A percentile compares a stretch with the other conserved stretches of the same genome.
These are phyloP conservation scores for Squalus acanthias DNA, from an alignment of 2,797 vertebrate species.

Conservation along the genomic window DNA sequence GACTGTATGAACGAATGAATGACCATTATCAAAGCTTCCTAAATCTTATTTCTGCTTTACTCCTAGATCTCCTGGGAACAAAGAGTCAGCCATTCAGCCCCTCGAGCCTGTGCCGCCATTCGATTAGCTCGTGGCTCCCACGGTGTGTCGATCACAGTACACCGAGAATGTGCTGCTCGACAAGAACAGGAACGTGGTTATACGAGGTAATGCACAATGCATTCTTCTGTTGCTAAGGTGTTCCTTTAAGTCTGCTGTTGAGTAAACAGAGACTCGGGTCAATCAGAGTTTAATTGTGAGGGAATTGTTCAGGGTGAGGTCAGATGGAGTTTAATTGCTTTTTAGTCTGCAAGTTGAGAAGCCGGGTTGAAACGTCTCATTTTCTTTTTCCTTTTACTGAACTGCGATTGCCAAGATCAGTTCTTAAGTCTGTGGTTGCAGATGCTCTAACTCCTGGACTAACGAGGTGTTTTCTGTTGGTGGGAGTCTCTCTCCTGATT, in stretches of 20 bases:
- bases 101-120: not conserved
- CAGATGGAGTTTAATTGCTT: not conserved
- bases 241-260: not conserved
- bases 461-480: not conserved
- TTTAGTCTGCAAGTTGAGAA: not conserved
- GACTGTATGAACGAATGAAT: not conserved
- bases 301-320: not conserved
- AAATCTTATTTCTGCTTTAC: not conserved
- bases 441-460: not conserved
- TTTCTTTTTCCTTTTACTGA: not conserved
- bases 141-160: no score
- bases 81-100: not conserved
- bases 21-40: not conserved
- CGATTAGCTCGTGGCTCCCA: no score
- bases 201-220: not conserved
- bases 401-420: not conserved
- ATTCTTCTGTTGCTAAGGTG: not conserved
- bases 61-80: not conserved
- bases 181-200: not conserved
- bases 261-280: not conserved
- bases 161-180: no score
- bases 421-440: not conserved
- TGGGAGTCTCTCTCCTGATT: not conserved
- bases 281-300: not conserved
- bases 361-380: not conserved